Base-by-base conservation (phyloP, 2,888 invertebrate genomes). In the Subacronicta megacephala region DNA sequence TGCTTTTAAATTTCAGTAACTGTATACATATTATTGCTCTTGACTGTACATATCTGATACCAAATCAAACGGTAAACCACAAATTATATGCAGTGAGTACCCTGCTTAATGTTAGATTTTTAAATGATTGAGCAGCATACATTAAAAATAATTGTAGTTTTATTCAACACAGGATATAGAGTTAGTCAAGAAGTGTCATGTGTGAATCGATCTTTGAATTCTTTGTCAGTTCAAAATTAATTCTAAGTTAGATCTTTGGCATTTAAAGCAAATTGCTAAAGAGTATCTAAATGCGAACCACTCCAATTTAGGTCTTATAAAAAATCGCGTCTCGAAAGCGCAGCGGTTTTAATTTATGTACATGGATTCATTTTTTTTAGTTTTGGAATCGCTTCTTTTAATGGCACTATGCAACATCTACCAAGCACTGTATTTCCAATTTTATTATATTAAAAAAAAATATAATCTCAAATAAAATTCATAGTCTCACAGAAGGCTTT, bases 401-500 rank as follows among this genome's bases (percentile, higher is more conserved):
- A 67, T 60, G 63, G 72, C 70, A 65, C 66, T 77, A 75, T 55
- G 50, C 60, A 77, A 75, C 67, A 71, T 64, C 73, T 78, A 78
- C 62, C 4, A 77, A 70, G 75, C 75, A 67, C 47, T 69, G 64
- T 63, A 60, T 46, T 54, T 37, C 37, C 43, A 56, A 49, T 53
- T 65, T 72, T 55, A 62, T 63, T 38, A 56, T 62, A 43, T 65
- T 52, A 37, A 65, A 63, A 67, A 67, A 33, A 72, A 68, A 72
- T 63, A 58, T 53, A 70, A 50, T 62, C 16, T 60, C 45, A 65
- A 62, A 65, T 53, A 31, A 65, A 63, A 50, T 64, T 67, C 60
- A 63, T 68, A 80, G 65, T 74, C 62, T 78, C 73, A 77, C 77
- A 80, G 81, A 84, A 85, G 84, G 84, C 84, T 80, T 80, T 75